These are phyloP conservation scores for Acanthopleura granulata DNA, from an alignment of 2,888 invertebrate genomes.

Conservation along the genomic window DNA sequence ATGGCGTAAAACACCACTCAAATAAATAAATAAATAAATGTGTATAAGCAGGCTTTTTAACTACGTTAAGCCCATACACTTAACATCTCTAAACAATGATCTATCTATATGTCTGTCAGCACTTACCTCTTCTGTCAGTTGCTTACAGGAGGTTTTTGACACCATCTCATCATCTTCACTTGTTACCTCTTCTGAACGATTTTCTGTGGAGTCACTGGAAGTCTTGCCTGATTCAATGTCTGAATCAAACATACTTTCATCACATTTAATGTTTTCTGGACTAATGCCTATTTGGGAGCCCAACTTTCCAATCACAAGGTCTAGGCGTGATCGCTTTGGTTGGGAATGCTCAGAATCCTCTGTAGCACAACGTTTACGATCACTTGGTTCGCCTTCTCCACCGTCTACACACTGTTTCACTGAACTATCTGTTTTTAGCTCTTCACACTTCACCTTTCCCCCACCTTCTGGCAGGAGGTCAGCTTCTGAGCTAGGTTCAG, in stretches of 20 bases:
- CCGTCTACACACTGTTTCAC: too few species aligned
- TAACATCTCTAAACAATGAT: too few species aligned
- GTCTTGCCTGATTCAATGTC: constrained; percentile 28
- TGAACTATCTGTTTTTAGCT: too few species aligned
- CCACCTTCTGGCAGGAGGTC: too few species aligned
- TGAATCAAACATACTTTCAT: constrained; percentile 40
- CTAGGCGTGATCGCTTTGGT: constrained; percentile 43
- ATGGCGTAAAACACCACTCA: too few species aligned
- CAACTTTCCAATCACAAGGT: constrained; percentile 44
- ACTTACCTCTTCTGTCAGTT: constrained; percentile 24
- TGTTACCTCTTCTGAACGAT: constrained; percentile 35
- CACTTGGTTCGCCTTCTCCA: constrained; percentile 19
- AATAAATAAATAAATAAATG: too few species aligned
- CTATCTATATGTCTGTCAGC: background rate
- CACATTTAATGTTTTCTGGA: constrained; percentile 35
- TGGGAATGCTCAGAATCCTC: constrained; percentile 25
- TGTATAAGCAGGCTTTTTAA: too few species aligned
- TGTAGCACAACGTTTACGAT: constrained; percentile 40
- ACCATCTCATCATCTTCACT: constrained; percentile 37
- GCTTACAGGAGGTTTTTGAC: constrained; percentile 22
- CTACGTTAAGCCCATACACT: too few species aligned
- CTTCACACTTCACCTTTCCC: too few species aligned
- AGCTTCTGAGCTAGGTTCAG: too few species aligned
- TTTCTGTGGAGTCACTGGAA: constrained; percentile 31
- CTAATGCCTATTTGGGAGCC: constrained; percentile 40